Evolutionary conservation across 2,113 vertebrate genomes (phyloP).

Genomic region (Equus quagga): DNA sequence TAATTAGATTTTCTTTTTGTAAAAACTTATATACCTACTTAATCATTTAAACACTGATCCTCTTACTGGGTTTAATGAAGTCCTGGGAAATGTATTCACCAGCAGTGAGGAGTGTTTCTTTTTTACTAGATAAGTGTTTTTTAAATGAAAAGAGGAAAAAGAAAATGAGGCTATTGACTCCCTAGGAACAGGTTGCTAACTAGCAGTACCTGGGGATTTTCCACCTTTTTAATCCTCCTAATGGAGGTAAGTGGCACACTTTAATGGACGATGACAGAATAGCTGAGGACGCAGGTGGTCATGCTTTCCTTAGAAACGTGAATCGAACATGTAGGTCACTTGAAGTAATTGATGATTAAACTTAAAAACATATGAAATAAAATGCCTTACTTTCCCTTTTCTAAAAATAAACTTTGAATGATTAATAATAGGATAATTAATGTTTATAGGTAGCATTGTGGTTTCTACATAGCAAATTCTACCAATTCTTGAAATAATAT

Average conservation of each 20-base stretch:
- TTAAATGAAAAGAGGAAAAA: constrained; percentile 51
- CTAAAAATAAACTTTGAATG: not conserved
- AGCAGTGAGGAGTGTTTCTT: not conserved
- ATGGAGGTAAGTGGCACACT: not conserved
- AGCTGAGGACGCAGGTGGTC: not conserved
- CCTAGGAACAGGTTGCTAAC: not conserved
- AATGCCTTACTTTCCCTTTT: not conserved
- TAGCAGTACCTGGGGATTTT: not conserved
- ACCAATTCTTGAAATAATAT: not conserved
- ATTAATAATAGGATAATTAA: not conserved
- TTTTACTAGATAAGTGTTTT: constrained; percentile 17
- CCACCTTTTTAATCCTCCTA: not conserved
- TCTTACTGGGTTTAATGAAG: constrained; percentile 48
- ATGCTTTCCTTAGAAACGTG: not conserved
- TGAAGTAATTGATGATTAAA: not conserved
- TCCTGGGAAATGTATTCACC: not conserved
- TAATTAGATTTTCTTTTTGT: constrained; percentile 62
- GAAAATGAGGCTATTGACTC: constrained; percentile 35
- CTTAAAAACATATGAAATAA: constrained; percentile 20
- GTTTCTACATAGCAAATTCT: not conserved
- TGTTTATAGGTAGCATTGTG: not conserved
- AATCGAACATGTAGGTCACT: not conserved
- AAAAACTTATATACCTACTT: constrained; percentile 26
- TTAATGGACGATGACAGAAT: not conserved
- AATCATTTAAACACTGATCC: constrained; percentile 41